Base-by-base conservation (phyloP, 2,113 vertebrate genomes). In the Gallinago undulata region DNA sequence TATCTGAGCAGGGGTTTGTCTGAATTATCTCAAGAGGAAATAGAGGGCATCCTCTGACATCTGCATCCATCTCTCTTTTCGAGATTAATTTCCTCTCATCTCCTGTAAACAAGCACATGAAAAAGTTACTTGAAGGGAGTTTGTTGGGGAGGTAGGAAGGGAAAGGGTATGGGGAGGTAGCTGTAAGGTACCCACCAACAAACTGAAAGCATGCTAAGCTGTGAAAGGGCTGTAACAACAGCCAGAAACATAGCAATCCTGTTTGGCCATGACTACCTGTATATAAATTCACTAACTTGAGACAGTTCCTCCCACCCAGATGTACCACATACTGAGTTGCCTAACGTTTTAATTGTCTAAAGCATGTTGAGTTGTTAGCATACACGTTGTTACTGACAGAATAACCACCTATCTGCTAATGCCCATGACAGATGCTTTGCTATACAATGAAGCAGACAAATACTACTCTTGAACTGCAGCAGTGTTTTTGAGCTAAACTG, bases 1-100 rank as follows among this genome's bases (percentile, higher is more conserved):
- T 69, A 62, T 96, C 96, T 76, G 96, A 72, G 68, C 68, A 95
- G 31, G 95, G 81, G 50, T 70, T 96, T 89, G 93, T 95, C 83
- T 96, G 93, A 92, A 96, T 95, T 66, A 96, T 89, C 62, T 97
- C 96, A 55, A 97, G 92, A 87, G 97, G 96, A 93, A 96, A 93
- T 13, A 95, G 73, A 94, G 94, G 59, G 47, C 84, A 75, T 96
- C 95, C 95, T 94, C 92, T 89, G 69, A 87, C 56, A 62, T 93
- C 94, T 80, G 59, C 74, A 90, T 94, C 93, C 89, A 85, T 57
- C 43, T 97, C 93, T 94, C 92, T 93, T 96, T 90, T 96, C 72
- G 94, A 43, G 11, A 82, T 91, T 63, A 94, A 87, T 64, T 84
- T 96, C 63, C 59, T 95, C 69, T 96, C 94, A 82, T 83, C 86